Evolutionary conservation across 2,797 vertebrate genomes (phyloP), one percentile per base, ranked within the genome.

Genomic region (Liasis olivaceus): DNA sequence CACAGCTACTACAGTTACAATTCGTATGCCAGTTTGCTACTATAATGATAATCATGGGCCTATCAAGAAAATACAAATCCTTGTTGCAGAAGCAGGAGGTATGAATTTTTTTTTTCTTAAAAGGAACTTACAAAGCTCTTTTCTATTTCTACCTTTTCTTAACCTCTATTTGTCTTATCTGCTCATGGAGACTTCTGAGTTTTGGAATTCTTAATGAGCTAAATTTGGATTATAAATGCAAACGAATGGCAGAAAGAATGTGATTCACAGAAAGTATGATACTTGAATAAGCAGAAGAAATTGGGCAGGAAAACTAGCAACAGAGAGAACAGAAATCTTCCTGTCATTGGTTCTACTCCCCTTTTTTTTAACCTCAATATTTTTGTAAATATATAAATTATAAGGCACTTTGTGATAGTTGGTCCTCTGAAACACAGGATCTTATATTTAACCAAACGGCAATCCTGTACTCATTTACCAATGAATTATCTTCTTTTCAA

Each of bases 1-100:
- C 95, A 99, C 99, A 94, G 97, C 98, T 92, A 99, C 98, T 94
- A 99, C 98, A 94, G 98, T 99, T 97, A 98, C 98, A 4, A 98
- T 99, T 97, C 97, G 95, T 97, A 99, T 98, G 98, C 99, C 99
- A 31, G 94, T 98, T 95, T 99, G 99, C 97, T 99, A 99, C 97
- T 99, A 99, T 97, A 99, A 96, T 96, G 99, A 99, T 89, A 97
- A 99, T 95, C 98, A 99, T n/a, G 99, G 99, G 58, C 99, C 99
- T 94, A 99, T 99, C 93, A 97, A 97, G 97, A 99, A 97, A 97
- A 98, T 99, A 85, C 99, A 99, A 97, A 98, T 99, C 97, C 98
- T 99, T 95, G 98, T 99, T 92, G 98, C 98, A 60, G 99, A 99
- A 98, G 98, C 98, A 81, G 98, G 98, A 98, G 99, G 99, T 99